A percentile compares a stretch with the other conserved stretches of the same genome.
These are phyloP conservation scores for Lithobates sylvaticus DNA, from an alignment of 2,797 vertebrate genomes.

Conservation along the genomic window DNA sequence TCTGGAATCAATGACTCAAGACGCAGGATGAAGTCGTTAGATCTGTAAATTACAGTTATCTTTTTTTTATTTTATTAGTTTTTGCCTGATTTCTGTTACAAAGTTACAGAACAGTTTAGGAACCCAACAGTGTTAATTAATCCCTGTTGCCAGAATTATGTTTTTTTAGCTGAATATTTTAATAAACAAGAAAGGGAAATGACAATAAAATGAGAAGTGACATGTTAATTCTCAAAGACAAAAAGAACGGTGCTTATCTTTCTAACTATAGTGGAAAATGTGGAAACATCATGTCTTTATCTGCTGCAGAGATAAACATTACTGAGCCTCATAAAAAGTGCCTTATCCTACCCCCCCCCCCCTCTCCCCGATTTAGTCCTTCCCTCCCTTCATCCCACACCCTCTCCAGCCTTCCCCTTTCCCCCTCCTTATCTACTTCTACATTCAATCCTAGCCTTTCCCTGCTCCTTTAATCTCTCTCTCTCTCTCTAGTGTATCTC, in stretches of 20 bases:
- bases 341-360: too few relatives aligned
- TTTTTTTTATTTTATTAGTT: background rate
- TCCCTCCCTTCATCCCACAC: too few relatives aligned
- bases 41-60: constrained; percentile 26
- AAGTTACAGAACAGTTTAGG: background rate
- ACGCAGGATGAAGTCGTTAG: background rate
- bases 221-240: background rate
- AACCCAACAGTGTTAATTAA: constrained; percentile 8
- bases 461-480: too few relatives aligned
- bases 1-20: constrained; percentile 9
- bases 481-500: too few relatives aligned
- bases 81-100: background rate
- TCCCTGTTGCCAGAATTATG: constrained; percentile 8
- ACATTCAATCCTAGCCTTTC: too few relatives aligned
- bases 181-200: background rate
- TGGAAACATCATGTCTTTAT: background rate
- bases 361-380: too few relatives aligned
- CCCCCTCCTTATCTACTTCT: too few relatives aligned
- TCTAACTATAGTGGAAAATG: background rate
- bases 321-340: too few relatives aligned
- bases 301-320: too few relatives aligned
- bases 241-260: background rate
- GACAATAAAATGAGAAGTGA: background rate
- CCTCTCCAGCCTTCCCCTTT: too few relatives aligned
- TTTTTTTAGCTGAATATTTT: background rate